Conservation (phyloP, 2,888 invertebrate genomes). For the Chrysolina americana region DNA sequence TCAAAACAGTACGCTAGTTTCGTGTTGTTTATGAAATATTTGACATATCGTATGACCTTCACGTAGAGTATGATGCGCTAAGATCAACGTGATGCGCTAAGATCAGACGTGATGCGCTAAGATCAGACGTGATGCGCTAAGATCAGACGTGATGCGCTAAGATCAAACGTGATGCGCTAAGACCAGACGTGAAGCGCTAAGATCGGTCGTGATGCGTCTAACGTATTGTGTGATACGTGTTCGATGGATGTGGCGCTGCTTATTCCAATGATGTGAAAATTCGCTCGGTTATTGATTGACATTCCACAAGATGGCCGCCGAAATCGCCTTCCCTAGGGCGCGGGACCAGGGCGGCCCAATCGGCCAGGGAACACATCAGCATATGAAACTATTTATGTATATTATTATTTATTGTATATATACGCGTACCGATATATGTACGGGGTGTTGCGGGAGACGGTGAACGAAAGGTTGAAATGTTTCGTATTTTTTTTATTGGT, state of each 20-base stretch:
- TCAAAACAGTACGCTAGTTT: too few relatives aligned
- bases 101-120: too few relatives aligned
- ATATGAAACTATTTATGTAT: conserved; percentile 40
- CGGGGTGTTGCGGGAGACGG: conserved; percentile 12
- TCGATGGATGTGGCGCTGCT: conserved; percentile 50
- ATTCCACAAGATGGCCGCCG: conserved; percentile 68
- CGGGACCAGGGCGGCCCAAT: conserved; percentile 69
- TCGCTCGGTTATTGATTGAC: conserved; percentile 65
- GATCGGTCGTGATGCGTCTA: background rate
- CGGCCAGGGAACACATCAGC: conserved; percentile 67
- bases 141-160: too few relatives aligned
- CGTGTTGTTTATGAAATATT: too few relatives aligned
- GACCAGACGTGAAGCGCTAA: background rate
- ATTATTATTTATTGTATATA: conserved; percentile 42
- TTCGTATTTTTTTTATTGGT: conserved; percentile 1
- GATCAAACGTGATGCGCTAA: background rate
- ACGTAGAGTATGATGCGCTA: too few relatives aligned
- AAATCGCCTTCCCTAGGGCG: conserved; percentile 62
- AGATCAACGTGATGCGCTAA: too few relatives aligned
- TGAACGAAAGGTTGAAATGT: conserved; percentile 20
- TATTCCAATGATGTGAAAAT: conserved; percentile 69
- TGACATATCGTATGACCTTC: too few relatives aligned
- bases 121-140: too few relatives aligned
- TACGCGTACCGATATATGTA: conserved; percentile 4
- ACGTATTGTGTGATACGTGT: conserved; percentile 1